Conservation (phyloP, 2,888 invertebrate species). For the Glyphotaelius pellucidus region DNA sequence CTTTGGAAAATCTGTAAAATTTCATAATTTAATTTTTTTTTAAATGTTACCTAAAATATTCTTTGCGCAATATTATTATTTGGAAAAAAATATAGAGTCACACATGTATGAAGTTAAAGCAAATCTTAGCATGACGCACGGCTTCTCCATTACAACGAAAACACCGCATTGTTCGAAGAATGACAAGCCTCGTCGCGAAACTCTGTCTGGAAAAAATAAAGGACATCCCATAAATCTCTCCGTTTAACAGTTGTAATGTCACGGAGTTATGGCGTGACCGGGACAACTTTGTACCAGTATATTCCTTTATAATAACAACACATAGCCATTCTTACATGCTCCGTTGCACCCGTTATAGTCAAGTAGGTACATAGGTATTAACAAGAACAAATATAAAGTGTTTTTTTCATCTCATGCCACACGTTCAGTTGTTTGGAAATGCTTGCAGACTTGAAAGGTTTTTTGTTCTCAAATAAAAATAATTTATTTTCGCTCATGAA, state of each 20-base stretch:
- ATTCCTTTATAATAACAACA: background rate
- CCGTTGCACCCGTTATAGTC: conserved; percentile 20
- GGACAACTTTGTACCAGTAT: background rate
- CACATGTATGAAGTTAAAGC: background rate
- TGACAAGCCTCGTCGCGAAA: background rate
- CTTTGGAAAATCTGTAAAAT: too few species aligned
- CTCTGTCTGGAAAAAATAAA: background rate
- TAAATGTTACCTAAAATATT: too few species aligned
- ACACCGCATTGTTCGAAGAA: background rate
- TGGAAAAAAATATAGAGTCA: too few species aligned
- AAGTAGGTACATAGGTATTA: background rate
- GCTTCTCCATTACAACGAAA: background rate
- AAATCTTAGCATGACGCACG: background rate
- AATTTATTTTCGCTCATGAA: background rate
- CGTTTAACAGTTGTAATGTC: background rate
- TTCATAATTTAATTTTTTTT: too few species aligned
- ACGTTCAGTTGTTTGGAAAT: background rate
- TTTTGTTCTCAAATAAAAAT: too few species aligned
- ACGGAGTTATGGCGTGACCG: background rate
- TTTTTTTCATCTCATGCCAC: conserved; percentile 16
- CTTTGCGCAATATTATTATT: too few species aligned
- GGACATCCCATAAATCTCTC: background rate
- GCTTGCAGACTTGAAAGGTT: background rate
- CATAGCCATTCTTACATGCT: conserved; percentile 44
- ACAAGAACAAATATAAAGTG: background rate